Base-by-base conservation (phyloP, 2,797 vertebrate species). In the Erpetoichthys calabaricus region DNA sequence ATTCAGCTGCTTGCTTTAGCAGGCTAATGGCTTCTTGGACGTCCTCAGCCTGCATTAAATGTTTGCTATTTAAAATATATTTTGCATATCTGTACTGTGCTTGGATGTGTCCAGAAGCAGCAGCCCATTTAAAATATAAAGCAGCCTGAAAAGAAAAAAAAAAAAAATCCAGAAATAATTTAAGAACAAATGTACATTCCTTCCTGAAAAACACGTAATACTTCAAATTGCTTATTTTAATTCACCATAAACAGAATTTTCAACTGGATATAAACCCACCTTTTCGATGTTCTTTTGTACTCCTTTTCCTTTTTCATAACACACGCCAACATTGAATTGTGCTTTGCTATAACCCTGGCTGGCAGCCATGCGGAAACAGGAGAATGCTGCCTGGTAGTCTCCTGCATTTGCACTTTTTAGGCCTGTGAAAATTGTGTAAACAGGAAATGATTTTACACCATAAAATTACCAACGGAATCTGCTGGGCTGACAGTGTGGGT, bases 281-380 rank as follows among this genome's bases (percentile, higher is more conserved):
- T 92, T 91, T 10, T 76, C 62, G 47, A 68, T 62, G 71, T 94
- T 74, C 60, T 68, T 81, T 3, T 53, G 3, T 0, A 89, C 88
- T 64, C 94, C 95, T 70, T 80, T 82, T 62, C 94, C 94, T 5
- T 78, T 86, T 74, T 97, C 91, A 0, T 91, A 92, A 76, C 94
- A 98, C 64, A 98, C 83, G 1, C 86, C 95, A 0, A 80, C 64
- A 0, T 98, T 98, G 75, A 91, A 97, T 71, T 96, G 91, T 45
- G 92, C 92, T 72, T 97, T 98, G 75, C 67, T 81, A 79, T 97
- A 97, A 60, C 86, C 84, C 1, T 74, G 86, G 52, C 84, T 77
- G 5, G 94, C 92, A 2, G 92, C 86, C 67, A 85, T 81, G 43
- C 77, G 70, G 71, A 99, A 99, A 73, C 86, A 94, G 61, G 72